phyloP scores from a whole-genome alignment of 2,797 vertebrate species.

The Glyptemys insculpta region DNA sequence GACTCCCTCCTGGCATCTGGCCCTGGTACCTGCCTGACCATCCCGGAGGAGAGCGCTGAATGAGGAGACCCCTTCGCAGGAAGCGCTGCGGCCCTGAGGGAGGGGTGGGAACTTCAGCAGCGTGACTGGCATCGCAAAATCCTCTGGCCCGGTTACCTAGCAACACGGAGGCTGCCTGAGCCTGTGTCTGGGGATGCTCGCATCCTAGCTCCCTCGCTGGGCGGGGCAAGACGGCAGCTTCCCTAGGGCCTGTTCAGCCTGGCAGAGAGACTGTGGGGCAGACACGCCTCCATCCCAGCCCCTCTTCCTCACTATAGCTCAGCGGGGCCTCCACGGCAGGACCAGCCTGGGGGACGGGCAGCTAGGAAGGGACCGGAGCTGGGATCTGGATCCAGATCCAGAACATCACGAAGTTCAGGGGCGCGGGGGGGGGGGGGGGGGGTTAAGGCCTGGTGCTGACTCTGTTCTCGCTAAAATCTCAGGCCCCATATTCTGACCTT shows the following conservation, averaged over 20 bases:
- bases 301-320: background rate
- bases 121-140: background rate
- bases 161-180: background rate
- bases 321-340: too few relatives aligned
- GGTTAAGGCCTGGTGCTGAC: too few relatives aligned
- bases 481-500: too few relatives aligned
- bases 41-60: too few relatives aligned
- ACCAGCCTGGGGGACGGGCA: too few relatives aligned
- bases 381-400: too few relatives aligned
- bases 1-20: background rate
- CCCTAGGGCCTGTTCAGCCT: background rate
- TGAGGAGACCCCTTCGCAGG: background rate
- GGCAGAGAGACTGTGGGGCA: background rate
- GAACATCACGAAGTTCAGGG: too few relatives aligned
- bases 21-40: background rate
- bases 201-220: background rate
- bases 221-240: background rate
- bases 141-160: background rate
- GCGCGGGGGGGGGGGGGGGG: fast-evolving
- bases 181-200: background rate
- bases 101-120: too few relatives aligned
- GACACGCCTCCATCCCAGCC: background rate
- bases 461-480: too few relatives aligned
- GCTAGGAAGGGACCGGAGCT: background rate
- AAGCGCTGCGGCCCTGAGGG: background rate